Evolutionary conservation across 2,113 vertebrate genomes (phyloP).

Genomic region (Tyrannus savana): DNA sequence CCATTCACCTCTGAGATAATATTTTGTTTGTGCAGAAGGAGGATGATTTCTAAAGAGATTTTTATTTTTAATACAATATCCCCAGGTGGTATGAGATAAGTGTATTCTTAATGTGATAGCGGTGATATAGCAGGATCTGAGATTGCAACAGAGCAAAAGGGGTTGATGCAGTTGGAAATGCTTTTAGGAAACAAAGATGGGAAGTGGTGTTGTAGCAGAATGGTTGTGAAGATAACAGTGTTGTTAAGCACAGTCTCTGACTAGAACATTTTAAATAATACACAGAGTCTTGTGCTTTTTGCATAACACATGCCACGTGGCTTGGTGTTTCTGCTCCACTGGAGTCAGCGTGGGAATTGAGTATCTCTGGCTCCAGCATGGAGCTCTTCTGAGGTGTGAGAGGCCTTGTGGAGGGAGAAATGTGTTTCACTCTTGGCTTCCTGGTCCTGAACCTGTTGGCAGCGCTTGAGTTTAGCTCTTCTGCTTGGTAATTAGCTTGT

Average conservation of each 20-base stretch:
- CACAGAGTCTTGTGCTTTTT: background rate
- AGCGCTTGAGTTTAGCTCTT: background rate
- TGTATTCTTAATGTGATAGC: background rate
- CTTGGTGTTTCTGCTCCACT: conserved; percentile 9
- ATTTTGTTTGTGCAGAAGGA: background rate
- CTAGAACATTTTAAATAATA: conserved; percentile 14
- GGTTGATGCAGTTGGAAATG: background rate
- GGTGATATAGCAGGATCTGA: background rate
- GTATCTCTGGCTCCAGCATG: background rate
- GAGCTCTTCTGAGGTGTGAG: background rate
- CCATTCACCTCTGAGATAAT: background rate
- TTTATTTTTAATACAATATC: background rate
- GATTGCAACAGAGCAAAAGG: background rate
- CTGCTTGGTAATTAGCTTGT: background rate
- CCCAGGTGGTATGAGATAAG: background rate
- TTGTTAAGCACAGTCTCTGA: background rate
- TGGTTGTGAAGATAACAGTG: background rate
- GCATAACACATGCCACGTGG: background rate
- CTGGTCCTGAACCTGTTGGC: background rate
- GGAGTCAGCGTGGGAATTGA: background rate
- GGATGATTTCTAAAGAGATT: background rate
- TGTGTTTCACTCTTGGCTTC: background rate
- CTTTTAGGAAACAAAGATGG: conserved; percentile 6
- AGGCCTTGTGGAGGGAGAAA: background rate
- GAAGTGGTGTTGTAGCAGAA: background rate